Evolutionary conservation across 1,140 invertebrate species (phyloP), one percentile per base, ranked within the genome.

Genomic region (Tetraneura akinire): DNA sequence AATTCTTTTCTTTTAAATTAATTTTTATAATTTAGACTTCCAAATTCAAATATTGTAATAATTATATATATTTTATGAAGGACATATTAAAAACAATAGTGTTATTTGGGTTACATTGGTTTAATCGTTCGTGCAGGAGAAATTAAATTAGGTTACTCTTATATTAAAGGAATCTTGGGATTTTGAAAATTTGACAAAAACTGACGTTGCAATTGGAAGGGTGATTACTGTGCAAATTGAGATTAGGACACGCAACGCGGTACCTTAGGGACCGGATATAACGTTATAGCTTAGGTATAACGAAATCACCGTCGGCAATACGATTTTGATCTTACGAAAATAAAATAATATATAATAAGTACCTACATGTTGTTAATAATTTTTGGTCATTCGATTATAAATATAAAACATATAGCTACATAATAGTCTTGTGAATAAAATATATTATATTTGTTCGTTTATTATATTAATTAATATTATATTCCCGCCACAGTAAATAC

Each of bases 261-360:
- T 70, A 29, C 66, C 45, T 51, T 3, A 16, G 68, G 18, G 68
- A 71, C 68, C 23, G 68, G 45, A 71, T 49, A n/a, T 71, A 49
- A 71, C 51, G 47, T 11, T 42, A 71, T 71, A 29, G 26, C 37
- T 49, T 29, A 29, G 45, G 51, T 49, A 71, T 49, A 71, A 71
- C 16, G n/a, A 11, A 71, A 71, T 71, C 68, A 29, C 8, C 45
- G 18, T 71, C 49, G 29, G 47, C 29, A 29, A 68, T 45, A 6
- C 2, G 13, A 62, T 51, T 49, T 18, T 5, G 5, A 71, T 23
- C 23, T 14, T 51, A n/a, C 29, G 4, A 29, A 71, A 71, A 51
- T 3, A 6, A 16, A 51, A 29, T n/a, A 16, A 13, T 51, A n/a
- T n/a, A n/a, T n/a, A n/a, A n/a, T n/a, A n/a, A n/a, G n/a, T n/a